These are phyloP conservation scores for Zoanthus sociatus DNA, from an alignment of 92 coral and sea anemone genomes.

Conservation along the genomic window DNA sequence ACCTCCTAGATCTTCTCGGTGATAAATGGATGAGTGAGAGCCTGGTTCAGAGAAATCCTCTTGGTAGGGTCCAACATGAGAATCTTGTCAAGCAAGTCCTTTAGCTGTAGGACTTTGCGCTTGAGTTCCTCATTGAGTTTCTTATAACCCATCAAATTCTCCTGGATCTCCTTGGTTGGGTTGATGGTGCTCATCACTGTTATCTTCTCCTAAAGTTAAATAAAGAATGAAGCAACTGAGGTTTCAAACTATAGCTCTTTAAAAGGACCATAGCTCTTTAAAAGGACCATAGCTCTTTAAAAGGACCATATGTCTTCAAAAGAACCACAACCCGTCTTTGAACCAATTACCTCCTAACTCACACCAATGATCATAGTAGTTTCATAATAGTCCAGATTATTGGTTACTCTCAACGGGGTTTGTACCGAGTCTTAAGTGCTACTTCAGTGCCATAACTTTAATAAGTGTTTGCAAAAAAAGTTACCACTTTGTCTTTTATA, in stretches of 20 bases:
- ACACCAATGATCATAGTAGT: background rate
- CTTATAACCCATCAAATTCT: conserved; percentile 84
- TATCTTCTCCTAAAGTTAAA: conserved; percentile 77
- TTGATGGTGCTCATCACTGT: conserved; percentile 92
- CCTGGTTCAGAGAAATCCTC: conserved; percentile 93
- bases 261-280: too few relatives aligned
- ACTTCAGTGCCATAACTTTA: too few relatives aligned
- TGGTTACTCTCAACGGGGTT: too few relatives aligned
- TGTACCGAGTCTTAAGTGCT: too few relatives aligned
- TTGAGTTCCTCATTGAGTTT: conserved; percentile 88
- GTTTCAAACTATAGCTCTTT: background rate
- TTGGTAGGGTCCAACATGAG: conserved; percentile 96
- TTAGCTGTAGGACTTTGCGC: conserved; percentile 90
- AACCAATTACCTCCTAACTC: too few relatives aligned
- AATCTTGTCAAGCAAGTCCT: conserved; percentile 91
- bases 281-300: too few relatives aligned
- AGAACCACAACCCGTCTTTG: too few relatives aligned
- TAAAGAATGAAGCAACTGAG: background rate
- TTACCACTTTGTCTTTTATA: too few relatives aligned
- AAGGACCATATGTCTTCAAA: too few relatives aligned
- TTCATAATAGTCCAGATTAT: too few relatives aligned
- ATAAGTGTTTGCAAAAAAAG: too few relatives aligned
- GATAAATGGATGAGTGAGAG: conserved; percentile 98
- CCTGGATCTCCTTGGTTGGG: conserved; percentile 90
- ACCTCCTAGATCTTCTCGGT: conserved; percentile 94